phyloP scores from a whole-genome alignment of 30 jellyfish, hydroid and myxozoan genomes.

The Catostylus mosaicus region DNA sequence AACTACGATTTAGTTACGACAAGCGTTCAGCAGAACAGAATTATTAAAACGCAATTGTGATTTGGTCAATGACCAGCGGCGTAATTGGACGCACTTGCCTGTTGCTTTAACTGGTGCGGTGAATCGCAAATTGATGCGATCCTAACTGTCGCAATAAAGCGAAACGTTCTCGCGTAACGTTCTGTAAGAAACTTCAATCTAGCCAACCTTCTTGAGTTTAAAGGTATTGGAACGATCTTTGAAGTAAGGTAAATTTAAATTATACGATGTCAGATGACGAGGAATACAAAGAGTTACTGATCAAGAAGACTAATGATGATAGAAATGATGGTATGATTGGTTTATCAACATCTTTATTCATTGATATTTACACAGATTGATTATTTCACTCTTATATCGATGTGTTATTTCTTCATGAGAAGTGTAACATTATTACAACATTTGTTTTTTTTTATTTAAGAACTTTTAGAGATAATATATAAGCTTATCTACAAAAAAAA shows the following conservation, averaged over 20 bases:
- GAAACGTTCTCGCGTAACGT: background rate
- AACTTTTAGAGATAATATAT: too few relatives aligned
- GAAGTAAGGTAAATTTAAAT: background rate
- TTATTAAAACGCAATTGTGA: background rate
- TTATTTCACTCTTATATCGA: too few relatives aligned
- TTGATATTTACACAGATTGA: too few relatives aligned
- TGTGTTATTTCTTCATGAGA: too few relatives aligned
- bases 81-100: background rate
- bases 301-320: constrained; percentile 13
- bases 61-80: background rate
- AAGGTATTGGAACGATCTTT: background rate
- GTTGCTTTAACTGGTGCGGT: constrained; percentile 2
- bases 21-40: background rate
- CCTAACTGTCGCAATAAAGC: background rate
- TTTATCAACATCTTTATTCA: too few relatives aligned
- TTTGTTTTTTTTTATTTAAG: too few relatives aligned
- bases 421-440: too few relatives aligned
- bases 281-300: constrained; percentile 17
- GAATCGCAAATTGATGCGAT: background rate
- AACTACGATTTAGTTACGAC: background rate
- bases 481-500: too few relatives aligned
- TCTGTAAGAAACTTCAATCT: background rate
- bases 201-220: background rate
- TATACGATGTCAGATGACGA: constrained; percentile 21
- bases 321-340: too few relatives aligned